Conservation (phyloP, 2,888 invertebrate species). For the Eristalinus aeneus region DNA sequence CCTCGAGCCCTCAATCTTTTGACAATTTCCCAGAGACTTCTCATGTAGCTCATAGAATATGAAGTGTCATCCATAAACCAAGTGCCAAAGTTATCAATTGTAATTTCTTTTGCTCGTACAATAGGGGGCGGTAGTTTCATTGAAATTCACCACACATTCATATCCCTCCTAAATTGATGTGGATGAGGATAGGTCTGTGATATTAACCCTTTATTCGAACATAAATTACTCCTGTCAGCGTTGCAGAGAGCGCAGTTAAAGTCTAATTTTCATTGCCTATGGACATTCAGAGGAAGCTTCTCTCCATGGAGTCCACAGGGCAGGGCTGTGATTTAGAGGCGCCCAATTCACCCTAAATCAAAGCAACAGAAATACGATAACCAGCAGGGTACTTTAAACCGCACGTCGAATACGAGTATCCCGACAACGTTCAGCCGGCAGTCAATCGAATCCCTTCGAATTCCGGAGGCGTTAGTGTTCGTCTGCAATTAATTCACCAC, state of each 20-base stretch:
- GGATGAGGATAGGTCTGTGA: not conserved
- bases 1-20: not conserved
- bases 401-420: not conserved
- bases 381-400: not conserved
- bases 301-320: not conserved
- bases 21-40: not conserved
- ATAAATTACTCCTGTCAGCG: constrained; percentile 37
- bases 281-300: not conserved
- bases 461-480: constrained; percentile 5
- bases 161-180: not conserved
- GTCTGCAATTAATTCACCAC: constrained; percentile 31
- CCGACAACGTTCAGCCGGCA: not conserved
- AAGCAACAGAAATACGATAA: not conserved
- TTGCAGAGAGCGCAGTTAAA: constrained; percentile 45
- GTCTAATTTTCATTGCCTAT: no score
- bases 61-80: constrained; percentile 46
- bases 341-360: constrained; percentile 19
- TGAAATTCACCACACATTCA: constrained; percentile 5
- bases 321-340: not conserved
- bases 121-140: not conserved
- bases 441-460: constrained; percentile 23
- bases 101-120: constrained; percentile 13
- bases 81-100: constrained; percentile 58
- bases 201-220: constrained; percentile 3
- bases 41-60: constrained; percentile 1